Conservation (phyloP, 2,113 vertebrate genomes). For the Dipodomys ordii region DNA sequence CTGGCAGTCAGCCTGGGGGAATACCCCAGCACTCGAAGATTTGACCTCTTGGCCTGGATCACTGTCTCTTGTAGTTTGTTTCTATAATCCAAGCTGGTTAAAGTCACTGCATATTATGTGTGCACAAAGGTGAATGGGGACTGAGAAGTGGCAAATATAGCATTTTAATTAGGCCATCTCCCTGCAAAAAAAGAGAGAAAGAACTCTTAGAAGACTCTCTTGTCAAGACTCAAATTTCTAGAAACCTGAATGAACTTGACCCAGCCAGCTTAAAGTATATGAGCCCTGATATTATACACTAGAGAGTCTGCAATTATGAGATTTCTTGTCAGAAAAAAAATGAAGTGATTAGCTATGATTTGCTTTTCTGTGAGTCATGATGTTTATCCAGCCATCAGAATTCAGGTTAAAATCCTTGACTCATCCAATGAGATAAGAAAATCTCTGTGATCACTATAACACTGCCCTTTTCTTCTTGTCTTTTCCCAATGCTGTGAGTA, state of each 20-base stretch:
- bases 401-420: conserved; percentile 30
- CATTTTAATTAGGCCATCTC: conserved; percentile 36
- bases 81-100: not conserved
- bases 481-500: not conserved
- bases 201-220: not conserved
- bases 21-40: not conserved
- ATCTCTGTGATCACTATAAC: not conserved
- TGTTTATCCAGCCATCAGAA: conserved; percentile 45
- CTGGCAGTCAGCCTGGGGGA: not conserved
- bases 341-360: conserved; percentile 24
- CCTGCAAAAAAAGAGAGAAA: not conserved
- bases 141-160: not conserved
- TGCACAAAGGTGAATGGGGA: not conserved
- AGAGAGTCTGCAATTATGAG: not conserved
- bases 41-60: not conserved
- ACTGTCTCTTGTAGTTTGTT: not conserved
- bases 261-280: not conserved
- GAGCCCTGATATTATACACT: not conserved
- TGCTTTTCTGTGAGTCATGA: conserved; percentile 58
- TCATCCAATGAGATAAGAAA: not conserved
- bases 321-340: conserved; percentile 26
- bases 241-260: not conserved
- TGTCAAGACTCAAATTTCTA: not conserved
- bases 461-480: not conserved
- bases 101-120: not conserved